A percentile compares a stretch with the other conserved stretches of the same genome.
Evolutionary conservation across 2,113 vertebrate species (phyloP).

Genomic region (Porphyrio hochstetteri): DNA sequence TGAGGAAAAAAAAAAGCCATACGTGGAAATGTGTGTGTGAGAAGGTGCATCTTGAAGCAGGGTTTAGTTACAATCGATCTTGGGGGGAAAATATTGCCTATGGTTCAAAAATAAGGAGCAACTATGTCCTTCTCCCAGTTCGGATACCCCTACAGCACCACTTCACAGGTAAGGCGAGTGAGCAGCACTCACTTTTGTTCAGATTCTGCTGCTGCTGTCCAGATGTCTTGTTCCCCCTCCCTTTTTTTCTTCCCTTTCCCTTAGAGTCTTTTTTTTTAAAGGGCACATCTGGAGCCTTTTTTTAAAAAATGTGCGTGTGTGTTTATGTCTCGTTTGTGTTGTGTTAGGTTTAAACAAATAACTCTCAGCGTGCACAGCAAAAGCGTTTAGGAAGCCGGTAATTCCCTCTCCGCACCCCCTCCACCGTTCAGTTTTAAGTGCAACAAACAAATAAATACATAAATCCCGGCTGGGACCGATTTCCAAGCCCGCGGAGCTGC

Average conservation of each 20-base stretch:
- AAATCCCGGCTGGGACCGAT: neutral
- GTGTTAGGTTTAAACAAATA: constrained; percentile 49
- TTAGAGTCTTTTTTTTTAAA: constrained; percentile 53
- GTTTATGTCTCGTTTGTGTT: constrained; percentile 60
- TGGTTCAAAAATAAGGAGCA: constrained; percentile 86
- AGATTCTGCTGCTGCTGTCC: constrained; percentile 54
- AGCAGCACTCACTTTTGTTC: constrained; percentile 64
- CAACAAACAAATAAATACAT: constrained; percentile 57
- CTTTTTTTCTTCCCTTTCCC: constrained; percentile 55
- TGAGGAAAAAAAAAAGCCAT: constrained; percentile 79
- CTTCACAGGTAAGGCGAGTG: constrained; percentile 92
- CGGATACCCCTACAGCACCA: constrained; percentile 94
- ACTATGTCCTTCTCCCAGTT: constrained; percentile 98
- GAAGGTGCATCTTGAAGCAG: constrained; percentile 85
- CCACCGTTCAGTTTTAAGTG: constrained; percentile 37
- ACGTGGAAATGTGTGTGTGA: constrained; percentile 84
- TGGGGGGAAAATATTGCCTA: constrained; percentile 85
- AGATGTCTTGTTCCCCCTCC: constrained; percentile 51
- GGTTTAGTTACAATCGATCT: constrained; percentile 89
- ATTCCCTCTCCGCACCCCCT: neutral
- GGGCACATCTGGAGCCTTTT: constrained; percentile 65
- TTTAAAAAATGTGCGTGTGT: constrained; percentile 47
- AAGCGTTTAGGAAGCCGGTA: constrained; percentile 22
- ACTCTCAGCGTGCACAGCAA: constrained; percentile 26
- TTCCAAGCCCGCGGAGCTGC: neutral